These are phyloP conservation scores for Pristiophorus japonicus DNA, from an alignment of 2,113 vertebrate species.

Conservation along the genomic window DNA sequence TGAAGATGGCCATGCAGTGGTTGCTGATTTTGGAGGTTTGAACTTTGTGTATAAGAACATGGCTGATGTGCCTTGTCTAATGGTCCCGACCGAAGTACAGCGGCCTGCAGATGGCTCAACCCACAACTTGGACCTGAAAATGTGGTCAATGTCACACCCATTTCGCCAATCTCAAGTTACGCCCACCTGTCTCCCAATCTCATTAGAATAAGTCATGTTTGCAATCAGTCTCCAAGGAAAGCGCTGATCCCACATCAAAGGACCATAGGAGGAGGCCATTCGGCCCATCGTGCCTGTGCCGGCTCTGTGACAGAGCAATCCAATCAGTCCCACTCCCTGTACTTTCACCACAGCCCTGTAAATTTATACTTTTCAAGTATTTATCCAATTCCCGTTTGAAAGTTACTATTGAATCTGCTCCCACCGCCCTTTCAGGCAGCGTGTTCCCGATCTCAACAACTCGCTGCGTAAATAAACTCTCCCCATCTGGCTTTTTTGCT, in stretches of 20 bases:
- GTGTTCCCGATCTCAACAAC: too few species aligned
- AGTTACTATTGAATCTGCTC: too few species aligned
- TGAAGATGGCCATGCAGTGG: constrained; percentile 87
- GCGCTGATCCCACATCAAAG: neutral
- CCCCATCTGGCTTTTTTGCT: too few species aligned
- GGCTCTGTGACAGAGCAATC: neutral
- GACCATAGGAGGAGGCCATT: neutral
- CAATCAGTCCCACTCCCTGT: too few species aligned
- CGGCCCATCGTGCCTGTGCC: neutral
- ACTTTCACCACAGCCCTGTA: too few species aligned
- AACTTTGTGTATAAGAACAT: neutral
- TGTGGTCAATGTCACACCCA: neutral
- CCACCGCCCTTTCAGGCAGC: too few species aligned
- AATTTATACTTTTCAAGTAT: too few species aligned
- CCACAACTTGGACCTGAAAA: neutral
- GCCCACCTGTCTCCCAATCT: neutral
- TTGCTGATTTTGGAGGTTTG: constrained; percentile 91
- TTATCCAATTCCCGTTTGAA: too few species aligned
- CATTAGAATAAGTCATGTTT: neutral
- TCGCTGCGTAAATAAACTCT: too few species aligned
- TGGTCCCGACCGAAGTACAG: neutral
- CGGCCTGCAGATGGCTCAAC: neutral
- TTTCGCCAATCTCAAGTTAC: neutral
- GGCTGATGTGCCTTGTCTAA: neutral
- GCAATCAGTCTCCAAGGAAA: neutral